Base-by-base conservation (phyloP, 2,797 vertebrate genomes). In the Vireo griseus region DNA sequence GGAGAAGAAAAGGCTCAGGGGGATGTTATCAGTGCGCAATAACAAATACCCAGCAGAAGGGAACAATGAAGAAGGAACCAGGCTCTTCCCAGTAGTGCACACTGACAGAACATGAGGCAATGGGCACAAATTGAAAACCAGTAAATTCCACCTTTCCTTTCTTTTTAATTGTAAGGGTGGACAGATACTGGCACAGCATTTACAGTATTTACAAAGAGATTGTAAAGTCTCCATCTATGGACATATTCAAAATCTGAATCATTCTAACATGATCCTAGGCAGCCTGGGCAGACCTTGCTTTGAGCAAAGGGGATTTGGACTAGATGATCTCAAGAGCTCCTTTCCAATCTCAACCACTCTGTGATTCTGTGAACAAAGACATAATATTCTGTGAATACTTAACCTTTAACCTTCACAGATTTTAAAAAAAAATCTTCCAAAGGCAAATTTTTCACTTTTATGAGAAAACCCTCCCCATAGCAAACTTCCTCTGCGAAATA, bases 401-500 rank as follows among this genome's bases (percentile, higher is more conserved):
- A 45, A 78, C 13, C 54, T 44, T 37, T 90, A 42, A 78, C 14
- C 51, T 44, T 29, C 17, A 57, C 20, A 47, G 26, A 18, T 17
- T 35, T 39, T 42, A 2, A 0, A 13, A 61, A 44, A 29, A 69
- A 57, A 47, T 26, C 16, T 31, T 90, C 72, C 50, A 51, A 79
- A 42, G 45, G 4, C 50, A 18, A 79, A 16, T 29, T 85, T 83
- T 73, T 68, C 12, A 37, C 29, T 68, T 88, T 65, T 37, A 78
- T 44, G 44, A 15, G 65, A 75, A 89, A 74, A 73, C 2, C 11
- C 67, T 47, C 16, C 11, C 37, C 51, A 50, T 21, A 40, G 65
- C 81, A 90, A 45, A 93, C 74, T 85, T 94, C 11, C 45, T 54
- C 28, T 73, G 67, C 73, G 71, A 87, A 94, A 94, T 54, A 71